Evolutionary conservation across 2,888 invertebrate genomes (phyloP), one percentile per base, ranked within the genome.

Genomic region (Rhabditoides inermis): DNA sequence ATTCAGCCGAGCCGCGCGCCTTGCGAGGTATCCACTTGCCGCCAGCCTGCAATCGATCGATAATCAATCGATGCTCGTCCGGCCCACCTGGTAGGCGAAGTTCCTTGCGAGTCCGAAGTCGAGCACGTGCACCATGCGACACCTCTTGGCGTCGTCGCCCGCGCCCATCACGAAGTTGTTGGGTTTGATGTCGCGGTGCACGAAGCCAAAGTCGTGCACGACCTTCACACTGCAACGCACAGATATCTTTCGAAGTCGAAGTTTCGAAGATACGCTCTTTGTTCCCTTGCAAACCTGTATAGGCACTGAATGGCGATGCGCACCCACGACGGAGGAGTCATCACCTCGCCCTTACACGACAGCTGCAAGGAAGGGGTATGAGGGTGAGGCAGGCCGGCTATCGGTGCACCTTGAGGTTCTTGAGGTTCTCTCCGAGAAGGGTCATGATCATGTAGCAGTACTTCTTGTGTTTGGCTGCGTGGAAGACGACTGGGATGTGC

Each of bases 361-460:
- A 27, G 7, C 22, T 39, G 28, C 4, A 25, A 25, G 10, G 12
- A 22, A 18, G 6, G n/a, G 12, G 23, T 42, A 10, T n/a, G 40
- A 7, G 10, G n/a, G 20, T 12, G 10, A 40, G n/a, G 15, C 12
- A 40, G 20, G 44, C 23, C 6, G 12, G 12, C 15, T 12, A 12
- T 20, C 26, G 12, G 15, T 50, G 46, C 22, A 53, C 37, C 30
- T 55, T 56, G 23, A 69, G 51, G 6, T 55, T 47, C 39, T 63
- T 60, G 35, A 69, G 56, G 50, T 69, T 69, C 23, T 53, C 58
- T 7, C 69, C 69, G 12, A 69, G 57, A 12, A 69, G 54, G 28
- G 67, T 67, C 57, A 68, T 65, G 37, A 69, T 60, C 69, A 69
- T 69, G 53, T 69, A 69, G 45, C 61, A 58, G 55, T 51, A 72